Base-by-base conservation (phyloP, 2,797 vertebrate species). In the Myripristis murdjan region DNA sequence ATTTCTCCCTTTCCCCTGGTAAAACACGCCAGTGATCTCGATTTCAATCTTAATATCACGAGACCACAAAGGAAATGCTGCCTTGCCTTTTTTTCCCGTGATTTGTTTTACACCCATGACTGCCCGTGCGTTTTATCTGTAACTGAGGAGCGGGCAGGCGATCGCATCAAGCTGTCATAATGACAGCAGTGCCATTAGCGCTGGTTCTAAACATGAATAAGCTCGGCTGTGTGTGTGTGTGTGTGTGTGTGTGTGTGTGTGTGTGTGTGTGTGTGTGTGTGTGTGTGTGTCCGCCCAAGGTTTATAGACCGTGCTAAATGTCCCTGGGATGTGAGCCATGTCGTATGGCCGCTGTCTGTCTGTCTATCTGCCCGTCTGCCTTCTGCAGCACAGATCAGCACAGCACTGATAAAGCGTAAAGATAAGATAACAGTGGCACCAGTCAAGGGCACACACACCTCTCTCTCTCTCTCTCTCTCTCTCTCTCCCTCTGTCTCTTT, bases 241-340 rank as follows among this genome's bases (percentile, higher is more conserved):
- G 62, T 16, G 68, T 61, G 70, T 64, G 83, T 49, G 47, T 11
- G 46, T 51, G 33, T 52, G 6, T 52, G 61, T 43, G n/a, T n/a
- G n/a, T n/a, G n/a, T n/a, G n/a, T n/a, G n/a, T n/a, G n/a, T n/a
- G n/a, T n/a, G n/a, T n/a, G n/a, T n/a, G n/a, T n/a, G n/a, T n/a
- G n/a, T n/a, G n/a, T n/a, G n/a, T n/a, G n/a, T n/a, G n/a, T n/a
- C 22, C 64, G 49, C 12, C 33, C 64, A 55, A 46, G 74, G 70
- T 87, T 86, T 88, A 86, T 88, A 86, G 86, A 77, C 81, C 84
- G 47, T 76, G 79, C 59, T 81, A 77, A 88, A 81, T 87, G 80
- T 85, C 72, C 73, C 75, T 62, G 75, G 84, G 77, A 85, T 78
- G 79, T 64, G 79, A 89, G 83, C 75, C 88, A 73, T 67, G 82